Conservation (phyloP, 2,113 vertebrate genomes). For the Sebastes schlegelii region DNA sequence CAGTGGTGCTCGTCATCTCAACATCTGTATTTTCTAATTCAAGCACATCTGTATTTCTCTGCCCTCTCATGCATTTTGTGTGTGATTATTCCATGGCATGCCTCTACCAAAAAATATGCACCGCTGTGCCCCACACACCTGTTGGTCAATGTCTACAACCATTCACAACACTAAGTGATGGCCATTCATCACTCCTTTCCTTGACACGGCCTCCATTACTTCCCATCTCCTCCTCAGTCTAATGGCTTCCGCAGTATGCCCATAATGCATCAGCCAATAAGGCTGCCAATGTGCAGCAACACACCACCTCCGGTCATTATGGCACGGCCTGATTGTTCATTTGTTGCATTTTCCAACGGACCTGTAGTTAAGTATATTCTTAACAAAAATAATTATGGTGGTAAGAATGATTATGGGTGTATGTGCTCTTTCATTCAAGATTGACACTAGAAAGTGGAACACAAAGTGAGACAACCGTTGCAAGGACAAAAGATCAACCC, state of each 20-base stretch:
- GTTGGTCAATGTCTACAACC: conserved; percentile 20
- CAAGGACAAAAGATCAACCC: background rate
- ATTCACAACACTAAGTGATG: conserved; percentile 37
- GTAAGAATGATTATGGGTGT: background rate
- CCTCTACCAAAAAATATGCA: conserved; percentile 31
- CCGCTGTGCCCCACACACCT: background rate
- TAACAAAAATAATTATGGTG: conserved; percentile 10
- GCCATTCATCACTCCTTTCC: conserved; percentile 63
- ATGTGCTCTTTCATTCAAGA: background rate
- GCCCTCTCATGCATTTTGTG: background rate
- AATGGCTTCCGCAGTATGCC: conserved; percentile 69
- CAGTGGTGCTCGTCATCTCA: background rate
- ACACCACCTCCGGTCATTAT: conserved; percentile 63
- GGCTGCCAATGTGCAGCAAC: conserved; percentile 65
- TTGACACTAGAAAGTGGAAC: background rate
- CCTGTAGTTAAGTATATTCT: conserved; percentile 33
- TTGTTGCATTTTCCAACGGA: conserved; percentile 53
- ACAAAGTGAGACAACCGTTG: background rate
- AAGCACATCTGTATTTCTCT: background rate
- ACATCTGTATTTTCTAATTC: background rate
- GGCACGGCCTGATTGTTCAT: conserved; percentile 43
- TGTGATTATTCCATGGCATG: conserved; percentile 60
- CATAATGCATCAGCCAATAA: conserved; percentile 58
- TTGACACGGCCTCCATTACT: conserved; percentile 63
- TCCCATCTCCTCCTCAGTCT: conserved; percentile 46